Percentiles rank a stretch among this genome's conserved stretches.
Evolutionary conservation across 2,113 vertebrate species (phyloP).

Genomic region (Noctilio leporinus): DNA sequence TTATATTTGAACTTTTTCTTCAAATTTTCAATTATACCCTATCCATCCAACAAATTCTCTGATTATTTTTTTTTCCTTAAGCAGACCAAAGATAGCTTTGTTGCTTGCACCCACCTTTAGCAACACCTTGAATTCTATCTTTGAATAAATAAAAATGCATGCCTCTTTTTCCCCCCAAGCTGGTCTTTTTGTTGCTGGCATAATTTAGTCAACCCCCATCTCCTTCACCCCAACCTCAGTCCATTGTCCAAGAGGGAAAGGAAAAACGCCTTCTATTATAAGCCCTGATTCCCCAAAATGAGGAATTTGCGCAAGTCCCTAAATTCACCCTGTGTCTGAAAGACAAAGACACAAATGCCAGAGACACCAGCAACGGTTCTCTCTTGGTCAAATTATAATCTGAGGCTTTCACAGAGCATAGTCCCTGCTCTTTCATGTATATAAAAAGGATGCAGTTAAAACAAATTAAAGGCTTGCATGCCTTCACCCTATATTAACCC

Average conservation of each 20-base stretch:
- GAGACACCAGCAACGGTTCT: background rate
- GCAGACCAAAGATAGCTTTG: background rate
- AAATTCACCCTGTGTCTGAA: background rate
- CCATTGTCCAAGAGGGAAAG: background rate
- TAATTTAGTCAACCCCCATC: background rate
- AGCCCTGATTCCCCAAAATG: background rate
- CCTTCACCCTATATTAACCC: background rate
- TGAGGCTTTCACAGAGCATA: background rate
- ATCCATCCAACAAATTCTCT: background rate
- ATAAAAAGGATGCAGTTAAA: background rate
- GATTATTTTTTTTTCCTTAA: background rate
- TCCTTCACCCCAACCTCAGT: background rate
- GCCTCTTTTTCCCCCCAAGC: background rate
- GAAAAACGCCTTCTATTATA: background rate
- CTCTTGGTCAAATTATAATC: background rate
- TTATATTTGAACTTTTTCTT: background rate
- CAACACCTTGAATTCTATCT: background rate
- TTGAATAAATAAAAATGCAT: background rate
- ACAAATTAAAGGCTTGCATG: background rate
- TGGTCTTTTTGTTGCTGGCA: background rate
- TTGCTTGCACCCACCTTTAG: background rate
- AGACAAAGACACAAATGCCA: background rate
- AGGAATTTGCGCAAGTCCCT: background rate
- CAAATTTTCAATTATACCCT: background rate
- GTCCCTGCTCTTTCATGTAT: background rate